Conservation (phyloP, 2,888 invertebrate genomes). For the Thera obeliscata region DNA sequence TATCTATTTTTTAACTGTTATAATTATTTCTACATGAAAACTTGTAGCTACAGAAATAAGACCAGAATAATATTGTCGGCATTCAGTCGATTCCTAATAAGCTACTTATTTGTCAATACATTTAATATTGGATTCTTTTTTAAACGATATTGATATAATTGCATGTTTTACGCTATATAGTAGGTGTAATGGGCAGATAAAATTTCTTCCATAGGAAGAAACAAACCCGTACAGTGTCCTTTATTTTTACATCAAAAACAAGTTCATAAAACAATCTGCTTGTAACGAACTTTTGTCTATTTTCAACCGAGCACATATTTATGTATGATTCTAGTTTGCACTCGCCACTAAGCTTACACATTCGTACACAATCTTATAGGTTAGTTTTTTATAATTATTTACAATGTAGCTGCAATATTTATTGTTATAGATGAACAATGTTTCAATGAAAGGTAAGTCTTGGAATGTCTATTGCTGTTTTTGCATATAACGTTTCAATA, state of each 20-base stretch:
- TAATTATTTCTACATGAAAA: conserved; percentile 54
- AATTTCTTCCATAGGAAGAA: background rate
- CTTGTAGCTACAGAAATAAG: conserved; percentile 67
- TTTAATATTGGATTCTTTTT: conserved; percentile 46
- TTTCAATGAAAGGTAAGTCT: conserved; percentile 20
- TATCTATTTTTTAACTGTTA: conserved; percentile 33
- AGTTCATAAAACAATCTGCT: background rate
- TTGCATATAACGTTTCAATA: conserved; percentile 38
- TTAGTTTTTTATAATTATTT: background rate
- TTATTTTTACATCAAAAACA: background rate
- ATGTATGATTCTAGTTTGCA: background rate
- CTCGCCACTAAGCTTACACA: background rate
- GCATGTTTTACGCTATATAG: background rate
- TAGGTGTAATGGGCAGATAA: background rate
- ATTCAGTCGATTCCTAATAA: conserved; percentile 73
- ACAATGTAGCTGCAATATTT: conserved; percentile 3
- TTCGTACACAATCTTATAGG: background rate
- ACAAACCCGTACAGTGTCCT: background rate
- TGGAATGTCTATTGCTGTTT: conserved; percentile 66
- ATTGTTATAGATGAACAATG: background rate
- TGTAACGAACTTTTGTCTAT: background rate
- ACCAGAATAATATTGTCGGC: conserved; percentile 77
- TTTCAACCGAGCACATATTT: background rate
- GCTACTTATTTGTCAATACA: conserved; percentile 51
- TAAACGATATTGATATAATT: conserved; percentile 7